These are phyloP conservation scores for Heliconius hermathena DNA, from an alignment of 1,140 invertebrate species.

Conservation along the genomic window DNA sequence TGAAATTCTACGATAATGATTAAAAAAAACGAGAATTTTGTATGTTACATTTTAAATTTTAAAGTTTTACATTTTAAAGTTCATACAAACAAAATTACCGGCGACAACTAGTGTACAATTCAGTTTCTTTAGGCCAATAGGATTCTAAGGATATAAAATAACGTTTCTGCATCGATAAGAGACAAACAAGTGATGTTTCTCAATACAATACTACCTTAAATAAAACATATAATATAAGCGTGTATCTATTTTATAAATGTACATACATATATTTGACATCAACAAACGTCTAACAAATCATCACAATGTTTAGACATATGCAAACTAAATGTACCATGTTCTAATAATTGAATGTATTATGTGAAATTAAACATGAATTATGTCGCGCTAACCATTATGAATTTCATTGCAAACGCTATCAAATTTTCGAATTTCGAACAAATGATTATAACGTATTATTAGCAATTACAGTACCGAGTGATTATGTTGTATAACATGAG, in stretches of 20 bases:
- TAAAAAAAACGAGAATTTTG: too few relatives aligned
- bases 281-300: conserved; percentile 9
- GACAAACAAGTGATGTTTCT: too few relatives aligned
- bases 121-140: too few relatives aligned
- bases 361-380: conserved; percentile 12
- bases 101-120: too few relatives aligned
- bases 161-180: too few relatives aligned
- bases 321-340: conserved; percentile 3
- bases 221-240: background rate
- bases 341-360: conserved; percentile 3
- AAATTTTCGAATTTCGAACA: background rate
- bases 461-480: background rate
- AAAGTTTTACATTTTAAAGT: too few relatives aligned
- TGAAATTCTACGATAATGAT: too few relatives aligned
- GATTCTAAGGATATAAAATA: too few relatives aligned
- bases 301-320: conserved; percentile 2
- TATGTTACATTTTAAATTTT: too few relatives aligned
- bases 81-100: too few relatives aligned
- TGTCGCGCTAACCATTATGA: conserved; percentile 6
- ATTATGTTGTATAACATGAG: conserved; percentile 3
- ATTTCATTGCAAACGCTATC: conserved; percentile 12
- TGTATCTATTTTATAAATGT: background rate
- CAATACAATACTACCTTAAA: background rate
- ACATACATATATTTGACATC: background rate
- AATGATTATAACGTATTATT: conserved; percentile 7